Evolutionary conservation across 2,797 vertebrate species (phyloP), one percentile per base, ranked within the genome.

Genomic region (Oreonectes daqikongensis): DNA sequence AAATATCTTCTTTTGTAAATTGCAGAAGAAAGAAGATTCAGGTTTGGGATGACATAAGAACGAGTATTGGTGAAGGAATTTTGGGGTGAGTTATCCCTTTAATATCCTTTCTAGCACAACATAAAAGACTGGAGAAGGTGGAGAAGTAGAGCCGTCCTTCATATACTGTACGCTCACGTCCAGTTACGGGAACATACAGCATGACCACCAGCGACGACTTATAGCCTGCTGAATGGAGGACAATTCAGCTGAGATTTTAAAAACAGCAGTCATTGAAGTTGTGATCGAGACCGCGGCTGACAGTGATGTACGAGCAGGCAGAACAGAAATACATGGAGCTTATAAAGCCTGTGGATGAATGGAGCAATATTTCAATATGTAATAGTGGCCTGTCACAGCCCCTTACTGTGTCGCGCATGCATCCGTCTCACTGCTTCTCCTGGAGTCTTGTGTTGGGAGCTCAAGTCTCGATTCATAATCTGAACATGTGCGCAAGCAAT

Each of bases 301-400:
- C 81, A 78, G 44, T 82, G 84, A 85, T 83, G 32, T 57, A 84
- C 17, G 81, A 75, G 71, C 68, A 48, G 73, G 63, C 57, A 10
- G 46, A 85, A 75, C 66, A 75, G 38, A 70, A 84, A 85, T 82
- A 78, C 77, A 72, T 38, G 2, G 46, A 69, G 50, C 75, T 83
- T 83, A 79, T 76, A 67, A 82, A 72, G 72, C 63, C 59, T n/a
- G 28, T 46, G 69, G 71, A 53, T 65, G 63, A 72, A 78, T 50
- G 64, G 79, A 77, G 57, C 75, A 68, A 79, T 77, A 81, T 81
- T 83, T 82, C 79, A 84, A 76, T 79, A 80, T 73, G 57, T 75
- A 81, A 85, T 68, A 53, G 63, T 20, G 44, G 55, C 53, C 81
- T 75, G 81, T 83, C 81, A 78, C 28, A 67, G 44, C 18, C 26